These are phyloP conservation scores for Leptinotarsa undecemlineata DNA, from an alignment of 1,140 invertebrate species.

Conservation along the genomic window DNA sequence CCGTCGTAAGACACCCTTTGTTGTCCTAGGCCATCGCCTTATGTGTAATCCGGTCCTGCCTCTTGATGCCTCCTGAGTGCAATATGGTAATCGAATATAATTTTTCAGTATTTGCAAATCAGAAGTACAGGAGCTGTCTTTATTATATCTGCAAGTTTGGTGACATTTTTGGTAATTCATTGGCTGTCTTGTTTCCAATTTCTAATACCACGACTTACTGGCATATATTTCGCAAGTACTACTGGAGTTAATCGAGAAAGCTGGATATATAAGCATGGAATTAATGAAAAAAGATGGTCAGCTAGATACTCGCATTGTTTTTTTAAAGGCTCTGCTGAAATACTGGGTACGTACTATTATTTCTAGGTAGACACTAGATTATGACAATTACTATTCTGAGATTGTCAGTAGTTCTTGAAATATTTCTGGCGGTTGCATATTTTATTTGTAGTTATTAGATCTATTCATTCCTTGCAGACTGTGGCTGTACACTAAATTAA, in stretches of 20 bases:
- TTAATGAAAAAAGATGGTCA: neutral
- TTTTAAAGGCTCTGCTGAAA: neutral
- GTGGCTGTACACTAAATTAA: too few relatives aligned
- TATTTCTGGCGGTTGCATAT: too few relatives aligned
- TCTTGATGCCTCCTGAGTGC: neutral
- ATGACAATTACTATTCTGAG: too few relatives aligned
- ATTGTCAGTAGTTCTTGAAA: too few relatives aligned
- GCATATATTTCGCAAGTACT: neutral
- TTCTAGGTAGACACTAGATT: too few relatives aligned
- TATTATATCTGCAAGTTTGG: neutral
- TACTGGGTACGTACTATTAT: neutral
- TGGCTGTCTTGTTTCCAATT: slow-evolving; percentile 5
- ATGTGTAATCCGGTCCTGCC: too few relatives aligned
- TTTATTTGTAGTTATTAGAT: too few relatives aligned
- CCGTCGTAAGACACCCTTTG: too few relatives aligned
- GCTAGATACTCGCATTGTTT: neutral
- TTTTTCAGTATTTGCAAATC: neutral
- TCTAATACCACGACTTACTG: neutral
- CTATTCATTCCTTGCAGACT: too few relatives aligned
- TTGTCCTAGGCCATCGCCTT: too few relatives aligned
- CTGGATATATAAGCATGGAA: neutral
- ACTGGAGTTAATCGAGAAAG: neutral
- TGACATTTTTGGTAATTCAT: neutral
- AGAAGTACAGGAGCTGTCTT: neutral
- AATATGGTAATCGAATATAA: neutral